Conservation (phyloP, 2,113 vertebrate species). For the Neopipo cinnamomea region DNA sequence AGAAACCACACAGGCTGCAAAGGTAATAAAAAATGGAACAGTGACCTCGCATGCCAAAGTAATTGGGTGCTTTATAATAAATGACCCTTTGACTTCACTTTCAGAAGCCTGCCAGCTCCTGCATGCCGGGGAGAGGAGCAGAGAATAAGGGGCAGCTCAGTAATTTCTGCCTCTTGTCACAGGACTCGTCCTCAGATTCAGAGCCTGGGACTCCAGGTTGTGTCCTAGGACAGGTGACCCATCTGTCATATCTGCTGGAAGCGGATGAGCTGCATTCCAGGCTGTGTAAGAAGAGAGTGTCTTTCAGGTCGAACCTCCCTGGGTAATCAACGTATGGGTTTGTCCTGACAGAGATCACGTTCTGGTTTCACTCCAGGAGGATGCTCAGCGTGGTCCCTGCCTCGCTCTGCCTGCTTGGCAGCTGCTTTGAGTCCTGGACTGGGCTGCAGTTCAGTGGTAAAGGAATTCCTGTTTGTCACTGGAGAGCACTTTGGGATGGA, state of each 20-base stretch:
- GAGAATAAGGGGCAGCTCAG: accelerated
- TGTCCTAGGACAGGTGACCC: neutral
- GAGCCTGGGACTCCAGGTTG: neutral
- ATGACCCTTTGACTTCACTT: neutral
- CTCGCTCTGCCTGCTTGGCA: neutral
- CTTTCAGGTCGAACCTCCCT: neutral
- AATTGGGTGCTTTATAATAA: neutral
- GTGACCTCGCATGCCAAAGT: neutral
- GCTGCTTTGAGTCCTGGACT: neutral
- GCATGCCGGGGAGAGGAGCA: neutral
- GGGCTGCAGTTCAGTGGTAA: neutral
- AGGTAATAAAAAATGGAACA: neutral
- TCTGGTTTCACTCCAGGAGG: neutral
- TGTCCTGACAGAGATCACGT: neutral
- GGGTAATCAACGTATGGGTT: accelerated
- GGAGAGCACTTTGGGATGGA: neutral
- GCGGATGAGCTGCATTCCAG: neutral
- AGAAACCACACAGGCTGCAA: neutral
- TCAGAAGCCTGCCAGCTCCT: neutral
- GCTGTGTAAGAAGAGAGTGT: neutral
- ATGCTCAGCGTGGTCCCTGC: neutral
- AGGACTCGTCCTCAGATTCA: neutral
- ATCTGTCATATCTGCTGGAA: neutral
- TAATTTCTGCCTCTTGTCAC: neutral
- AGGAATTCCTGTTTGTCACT: neutral